These are phyloP conservation scores for Osmerus eperlanus DNA, from an alignment of 2,113 vertebrate genomes.

Conservation along the genomic window DNA sequence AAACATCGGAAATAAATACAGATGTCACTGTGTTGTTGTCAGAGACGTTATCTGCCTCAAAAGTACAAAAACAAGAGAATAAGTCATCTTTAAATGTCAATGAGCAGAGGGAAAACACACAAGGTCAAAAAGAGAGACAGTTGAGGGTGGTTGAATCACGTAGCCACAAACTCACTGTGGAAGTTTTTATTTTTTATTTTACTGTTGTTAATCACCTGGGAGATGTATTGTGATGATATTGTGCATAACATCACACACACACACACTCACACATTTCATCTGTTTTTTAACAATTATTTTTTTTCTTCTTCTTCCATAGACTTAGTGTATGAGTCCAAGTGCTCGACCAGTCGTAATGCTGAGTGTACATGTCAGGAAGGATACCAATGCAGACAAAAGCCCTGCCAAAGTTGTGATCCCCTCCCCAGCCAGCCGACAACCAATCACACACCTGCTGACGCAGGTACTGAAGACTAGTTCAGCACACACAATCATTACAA, in stretches of 20 bases:
- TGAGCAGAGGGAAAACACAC: slow-evolving; percentile 32
- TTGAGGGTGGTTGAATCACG: neutral
- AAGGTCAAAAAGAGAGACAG: neutral
- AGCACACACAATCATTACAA: neutral
- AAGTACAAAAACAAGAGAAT: neutral
- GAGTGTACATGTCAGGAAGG: slow-evolving; percentile 60
- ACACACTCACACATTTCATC: neutral
- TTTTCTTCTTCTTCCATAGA: slow-evolving; percentile 27
- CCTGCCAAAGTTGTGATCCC: slow-evolving; percentile 39
- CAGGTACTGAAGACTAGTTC: slow-evolving; percentile 18
- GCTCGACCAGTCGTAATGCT: slow-evolving; percentile 3
- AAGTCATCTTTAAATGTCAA: slow-evolving; percentile 55
- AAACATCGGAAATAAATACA: slow-evolving; percentile 45
- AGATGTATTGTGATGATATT: too few relatives aligned
- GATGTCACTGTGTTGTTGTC: slow-evolving; percentile 35
- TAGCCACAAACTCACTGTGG: slow-evolving; percentile 17
- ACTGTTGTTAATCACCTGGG: too few relatives aligned
- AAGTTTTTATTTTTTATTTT: slow-evolving; percentile 3
- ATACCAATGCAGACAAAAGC: slow-evolving; percentile 31
- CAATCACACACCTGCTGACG: neutral
- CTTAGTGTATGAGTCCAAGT: slow-evolving; percentile 24
- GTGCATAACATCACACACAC: neutral
- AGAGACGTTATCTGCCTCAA: neutral
- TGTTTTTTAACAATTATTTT: neutral
- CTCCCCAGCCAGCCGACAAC: neutral